Evolutionary conservation across 1,140 invertebrate species (phyloP), one percentile per base, ranked within the genome.

Genomic region (Argopecten irradians): DNA sequence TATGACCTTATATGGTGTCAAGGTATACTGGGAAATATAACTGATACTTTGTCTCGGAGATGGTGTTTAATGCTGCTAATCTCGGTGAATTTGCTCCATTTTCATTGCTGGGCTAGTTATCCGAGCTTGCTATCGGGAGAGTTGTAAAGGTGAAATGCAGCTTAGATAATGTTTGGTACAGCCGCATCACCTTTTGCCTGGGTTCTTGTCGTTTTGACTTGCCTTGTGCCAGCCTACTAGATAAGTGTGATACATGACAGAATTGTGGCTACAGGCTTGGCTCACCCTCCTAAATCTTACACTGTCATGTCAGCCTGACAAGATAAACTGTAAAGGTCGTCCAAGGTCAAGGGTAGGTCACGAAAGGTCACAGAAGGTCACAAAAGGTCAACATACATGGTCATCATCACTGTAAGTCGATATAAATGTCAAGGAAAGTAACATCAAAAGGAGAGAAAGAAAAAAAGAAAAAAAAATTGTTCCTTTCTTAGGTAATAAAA

Each of bases 231-330:
- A 71, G 55, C 8, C 55, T 71, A 11, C 16, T 28, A 71, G 55
- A 71, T 71, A 71, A 71, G 55, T 71, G 55, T 71, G 55, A 71
- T 71, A 71, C 55, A 28, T 71, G 55, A 71, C n/a, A 28, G 55
- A 11, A 71, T 28, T 71, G n/a, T 71, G 55, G 55, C 22, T 71
- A n/a, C 55, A 71, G 55, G 55, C 16, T 71, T 71, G n/a, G 55
- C 8, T 71, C n/a, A 71, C 55, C n/a, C 55, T 71, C 55, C 55
- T 8, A n/a, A 28, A 19, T n/a, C 55, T 71, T 71, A n/a, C n/a
- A 16, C 55, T n/a, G 55, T 71, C 5, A 16, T 71, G 55, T 71
- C 55, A 71, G 55, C 22, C 1, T n/a, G 55, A 71, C 55, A 71
- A 71, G 55, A 71, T 71, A 71, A 71, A n/a, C 8, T 55, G 22